Evolutionary conservation across 2,888 invertebrate species (phyloP).

Genomic region (Shargacucullia verbasci): DNA sequence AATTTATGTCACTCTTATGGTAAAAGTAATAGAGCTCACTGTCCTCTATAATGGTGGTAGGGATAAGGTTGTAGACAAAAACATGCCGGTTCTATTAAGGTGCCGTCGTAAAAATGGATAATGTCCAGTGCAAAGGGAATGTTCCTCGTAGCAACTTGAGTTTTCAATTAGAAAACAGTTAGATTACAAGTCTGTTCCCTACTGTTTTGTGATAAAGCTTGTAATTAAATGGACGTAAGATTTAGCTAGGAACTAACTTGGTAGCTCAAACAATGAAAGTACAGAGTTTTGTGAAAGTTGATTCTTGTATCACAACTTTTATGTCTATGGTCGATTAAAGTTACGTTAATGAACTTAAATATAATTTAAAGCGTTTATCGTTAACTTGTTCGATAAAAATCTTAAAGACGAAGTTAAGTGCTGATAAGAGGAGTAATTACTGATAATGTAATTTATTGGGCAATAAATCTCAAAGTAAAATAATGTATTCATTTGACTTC

Average conservation of each 20-base stretch:
- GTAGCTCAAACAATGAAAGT: conserved; percentile 47
- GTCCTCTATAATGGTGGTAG: conserved; percentile 34
- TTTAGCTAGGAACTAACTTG: conserved; percentile 30
- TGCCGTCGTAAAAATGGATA: conserved; percentile 77
- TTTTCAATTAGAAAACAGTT: conserved; percentile 65
- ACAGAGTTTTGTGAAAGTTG: conserved; percentile 56
- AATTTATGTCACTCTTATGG: conserved; percentile 38
- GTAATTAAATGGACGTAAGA: conserved; percentile 38
- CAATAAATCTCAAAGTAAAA: conserved; percentile 30
- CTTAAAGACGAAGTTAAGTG: conserved; percentile 37
- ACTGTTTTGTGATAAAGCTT: conserved; percentile 48
- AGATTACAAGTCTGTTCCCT: conserved; percentile 45
- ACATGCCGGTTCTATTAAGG: conserved; percentile 72
- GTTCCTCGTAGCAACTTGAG: conserved; percentile 58
- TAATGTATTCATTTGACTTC: conserved; percentile 17
- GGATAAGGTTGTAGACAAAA: conserved; percentile 53
- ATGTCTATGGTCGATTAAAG: conserved; percentile 27
- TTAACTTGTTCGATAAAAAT: conserved; percentile 30
- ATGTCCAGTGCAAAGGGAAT: conserved; percentile 65
- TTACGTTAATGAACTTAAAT: conserved; percentile 44
- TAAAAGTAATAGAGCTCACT: conserved; percentile 46
- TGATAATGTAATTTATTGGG: conserved; percentile 39
- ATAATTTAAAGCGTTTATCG: conserved; percentile 33
- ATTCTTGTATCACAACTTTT: conserved; percentile 48
- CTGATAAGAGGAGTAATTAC: conserved; percentile 38